Conservation (phyloP, 2,888 invertebrate genomes). For the Patella pellucida region DNA sequence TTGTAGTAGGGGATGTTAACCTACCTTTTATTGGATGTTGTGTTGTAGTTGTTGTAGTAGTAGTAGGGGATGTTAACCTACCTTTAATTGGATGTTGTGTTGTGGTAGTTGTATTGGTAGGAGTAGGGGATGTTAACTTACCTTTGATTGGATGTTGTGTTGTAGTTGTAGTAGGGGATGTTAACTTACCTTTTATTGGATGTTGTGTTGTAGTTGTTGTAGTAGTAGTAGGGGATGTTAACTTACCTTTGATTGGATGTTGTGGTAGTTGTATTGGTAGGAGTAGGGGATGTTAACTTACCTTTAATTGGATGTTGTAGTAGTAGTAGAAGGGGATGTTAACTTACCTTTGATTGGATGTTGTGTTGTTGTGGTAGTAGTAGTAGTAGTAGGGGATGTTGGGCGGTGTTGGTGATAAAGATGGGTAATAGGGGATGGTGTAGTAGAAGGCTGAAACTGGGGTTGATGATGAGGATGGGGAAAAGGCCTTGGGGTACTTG, state of each 20-base stretch:
- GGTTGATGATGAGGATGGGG: conserved; percentile 19
- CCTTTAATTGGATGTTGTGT: too few relatives aligned
- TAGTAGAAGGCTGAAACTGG: neutral
- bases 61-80: too few relatives aligned
- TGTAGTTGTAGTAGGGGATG: neutral
- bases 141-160: neutral
- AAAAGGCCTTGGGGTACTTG: neutral
- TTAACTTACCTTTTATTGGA: neutral
- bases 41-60: too few relatives aligned
- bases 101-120: too few relatives aligned
- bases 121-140: conserved; percentile 5
- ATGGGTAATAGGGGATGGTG: conserved; percentile 12
- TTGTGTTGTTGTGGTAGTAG: neutral
- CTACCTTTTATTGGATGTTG: too few relatives aligned
- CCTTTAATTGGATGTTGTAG: neutral
- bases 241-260: neutral
- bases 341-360: neutral
- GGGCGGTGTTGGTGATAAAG: neutral
- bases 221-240: conserved; percentile 14
- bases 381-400: neutral
- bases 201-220: conserved; percentile 1
- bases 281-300: neutral
- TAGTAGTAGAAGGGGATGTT: conserved; percentile 15
- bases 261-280: neutral
- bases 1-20: too few relatives aligned